These are phyloP conservation scores for Drosophila nigritarsus DNA, from an alignment of 2,888 invertebrate species.

Conservation along the genomic window DNA sequence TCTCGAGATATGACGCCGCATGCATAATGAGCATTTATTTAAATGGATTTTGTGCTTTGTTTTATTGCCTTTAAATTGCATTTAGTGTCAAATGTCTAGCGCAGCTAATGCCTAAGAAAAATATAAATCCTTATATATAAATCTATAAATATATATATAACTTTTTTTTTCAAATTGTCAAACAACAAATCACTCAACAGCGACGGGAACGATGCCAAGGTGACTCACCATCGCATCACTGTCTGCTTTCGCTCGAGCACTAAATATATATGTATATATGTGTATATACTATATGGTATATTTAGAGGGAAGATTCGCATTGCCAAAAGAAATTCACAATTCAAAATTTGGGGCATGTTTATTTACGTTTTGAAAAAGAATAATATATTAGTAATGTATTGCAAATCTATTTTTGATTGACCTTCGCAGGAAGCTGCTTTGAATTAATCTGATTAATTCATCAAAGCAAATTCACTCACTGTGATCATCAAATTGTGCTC, in stretches of 20 bases:
- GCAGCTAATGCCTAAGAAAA: slow-evolving; percentile 52
- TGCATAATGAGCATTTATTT: slow-evolving; percentile 77
- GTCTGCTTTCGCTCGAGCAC: slow-evolving; percentile 30
- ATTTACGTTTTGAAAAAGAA: slow-evolving; percentile 27
- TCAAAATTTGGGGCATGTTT: slow-evolving; percentile 49
- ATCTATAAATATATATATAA: not conserved
- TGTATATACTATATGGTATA: slow-evolving; percentile 22
- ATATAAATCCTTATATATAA: not conserved
- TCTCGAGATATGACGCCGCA: slow-evolving; percentile 79
- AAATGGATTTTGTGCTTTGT: slow-evolving; percentile 71
- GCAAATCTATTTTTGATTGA: slow-evolving; percentile 48
- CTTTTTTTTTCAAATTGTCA: slow-evolving; percentile 54
- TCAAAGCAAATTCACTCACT: not conserved
- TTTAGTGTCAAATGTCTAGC: slow-evolving; percentile 77
- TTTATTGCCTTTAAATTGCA: slow-evolving; percentile 79
- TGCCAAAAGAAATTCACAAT: slow-evolving; percentile 36
- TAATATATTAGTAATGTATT: slow-evolving; percentile 21
- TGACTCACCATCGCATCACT: slow-evolving; percentile 56
- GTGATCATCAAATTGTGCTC: not conserved
- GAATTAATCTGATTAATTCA: slow-evolving; percentile 15
- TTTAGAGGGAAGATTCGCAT: slow-evolving; percentile 40
- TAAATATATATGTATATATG: slow-evolving; percentile 29
- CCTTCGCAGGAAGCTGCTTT: slow-evolving; percentile 49
- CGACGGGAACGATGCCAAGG: slow-evolving; percentile 55
- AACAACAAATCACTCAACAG: slow-evolving; percentile 70